A percentile compares a stretch with the other conserved stretches of the same genome.
Evolutionary conservation across 1,140 invertebrate species (phyloP).

Genomic region (Bursaphelenchus mucronatus): DNA sequence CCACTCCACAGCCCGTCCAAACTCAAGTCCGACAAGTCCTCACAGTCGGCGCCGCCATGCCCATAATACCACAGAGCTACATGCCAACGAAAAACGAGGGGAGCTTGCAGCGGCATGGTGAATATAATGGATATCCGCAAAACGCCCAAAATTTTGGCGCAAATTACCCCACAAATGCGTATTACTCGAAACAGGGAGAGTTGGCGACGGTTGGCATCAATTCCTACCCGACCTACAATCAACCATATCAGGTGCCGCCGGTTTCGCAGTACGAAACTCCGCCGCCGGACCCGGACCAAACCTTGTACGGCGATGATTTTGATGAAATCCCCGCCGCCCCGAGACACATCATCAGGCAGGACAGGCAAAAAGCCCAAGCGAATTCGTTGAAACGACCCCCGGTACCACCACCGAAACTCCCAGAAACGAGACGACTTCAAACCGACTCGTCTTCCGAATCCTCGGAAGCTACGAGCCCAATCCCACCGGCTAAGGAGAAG

Average conservation of each 20-base stretch:
- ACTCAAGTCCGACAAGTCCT: slow-evolving; percentile 7
- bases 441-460: slow-evolving; percentile 4
- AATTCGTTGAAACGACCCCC: slow-evolving; percentile 4
- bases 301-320: too few relatives aligned
- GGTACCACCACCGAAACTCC: not conserved
- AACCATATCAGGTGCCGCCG: not conserved
- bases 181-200: too few relatives aligned
- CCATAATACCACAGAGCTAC: slow-evolving; percentile 11
- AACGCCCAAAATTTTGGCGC: too few relatives aligned
- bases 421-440: slow-evolving; percentile 3
- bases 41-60: slow-evolving; percentile 18
- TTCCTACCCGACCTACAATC: too few relatives aligned
- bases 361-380: not conserved
- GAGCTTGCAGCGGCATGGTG: not conserved
- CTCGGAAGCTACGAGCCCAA: slow-evolving; percentile 1
- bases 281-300: not conserved
- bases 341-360: not conserved
- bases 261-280: not conserved
- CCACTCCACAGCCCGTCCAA: slow-evolving; percentile 3
- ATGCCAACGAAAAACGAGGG: slow-evolving; percentile 1
- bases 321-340: too few relatives aligned
- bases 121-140: slow-evolving; percentile 3
- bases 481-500: not conserved
- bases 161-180: too few relatives aligned
- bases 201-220: too few relatives aligned